Base-by-base conservation (phyloP, 2,888 invertebrate species). In the Lottia scabra region DNA sequence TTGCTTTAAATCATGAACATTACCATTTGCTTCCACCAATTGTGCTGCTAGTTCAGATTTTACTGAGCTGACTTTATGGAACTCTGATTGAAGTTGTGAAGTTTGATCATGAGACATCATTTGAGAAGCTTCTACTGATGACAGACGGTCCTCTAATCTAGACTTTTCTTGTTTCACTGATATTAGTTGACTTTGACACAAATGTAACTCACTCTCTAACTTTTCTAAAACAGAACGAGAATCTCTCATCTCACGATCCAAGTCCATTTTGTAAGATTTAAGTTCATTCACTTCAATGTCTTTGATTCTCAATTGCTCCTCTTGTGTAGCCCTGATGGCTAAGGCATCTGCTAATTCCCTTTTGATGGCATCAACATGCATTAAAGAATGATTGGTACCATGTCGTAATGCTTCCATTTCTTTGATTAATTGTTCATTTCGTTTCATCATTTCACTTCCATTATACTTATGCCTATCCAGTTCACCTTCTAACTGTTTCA, bases 231-330 rank as follows among this genome's bases (percentile, higher is more conserved):
- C 81, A 15, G 84, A 81, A 30, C 85, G 78, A n/a, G 83, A 78
- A 70, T 87, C 87, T 62, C 86, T 74, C 13, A 86, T 77, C 65
- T 87, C 88, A 56, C 81, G 81, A 67, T 88, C 87, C 65, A 87
- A 75, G 70, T 88, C 87, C 82, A 86, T 83, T 26, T 84, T 73
- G 1, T 84, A 72, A 38, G 87, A 85, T 75, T 86, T 87, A 64
- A 88, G 76, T 72, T 88, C 87, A 80, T 87, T 87, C 12, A 87
- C 84, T 76, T 88, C 87, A 30, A 87, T 84, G 75, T 88, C 87
- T 70, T 86, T 87, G 67, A 87, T 74, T 64, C 87, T 73, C 6
- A 88, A 79, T 74, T 88, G 87, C 74, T 88, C 88, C 80, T 88
- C 88, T 71, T 87, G 87, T 8, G 86, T 85, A 44, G 87, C 88